Evolutionary conservation across 1,140 invertebrate genomes (phyloP), one percentile per base, ranked within the genome.

Genomic region (Onthophagus taurus): DNA sequence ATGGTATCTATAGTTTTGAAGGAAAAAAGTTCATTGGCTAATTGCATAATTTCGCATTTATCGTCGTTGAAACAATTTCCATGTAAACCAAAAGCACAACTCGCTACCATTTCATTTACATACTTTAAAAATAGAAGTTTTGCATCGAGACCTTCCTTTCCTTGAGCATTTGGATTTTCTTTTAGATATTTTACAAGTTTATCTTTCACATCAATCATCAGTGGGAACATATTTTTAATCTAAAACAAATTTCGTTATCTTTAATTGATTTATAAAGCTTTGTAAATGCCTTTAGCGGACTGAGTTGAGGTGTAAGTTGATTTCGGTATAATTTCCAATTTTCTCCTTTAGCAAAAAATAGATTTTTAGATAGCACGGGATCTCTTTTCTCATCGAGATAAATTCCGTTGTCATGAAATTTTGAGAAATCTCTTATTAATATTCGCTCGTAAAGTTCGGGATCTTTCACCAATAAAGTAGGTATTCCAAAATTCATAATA

Each of bases 281-380:
- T n/a, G n/a, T n/a, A n/a, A n/a, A n/a, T n/a, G n/a, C n/a, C 46
- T 38, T 51, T 65, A 3, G 61, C 63, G n/a, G 72, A n/a, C n/a
- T 74, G 47, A 77, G 65, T 4, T 70, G 63, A 0, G 75, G 69
- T 19, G 72, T 72, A 21, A 76, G 61, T 21, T 73, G 61, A 6
- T 55, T 57, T 21, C 75, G 56, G 13, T 71, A 66, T 31, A 64
- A 52, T 34, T 73, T 72, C 77, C 77, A 80, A 45, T 60, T 57
- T 8, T 69, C 58, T 11, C 66, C 71, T 18, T 53, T 52, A 7
- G 62, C 48, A 18, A 65, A 45, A 45, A 72, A 72, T 0, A 69
- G 67, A 57, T 72, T 71, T 4, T 52, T 42, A 0, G 45, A 49
- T 8, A 61, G 54, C 14, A 71, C 58, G 18, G 66, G 65, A 49